phyloP scores from a whole-genome alignment of 2,797 vertebrate genomes.

The Molothrus ater region DNA sequence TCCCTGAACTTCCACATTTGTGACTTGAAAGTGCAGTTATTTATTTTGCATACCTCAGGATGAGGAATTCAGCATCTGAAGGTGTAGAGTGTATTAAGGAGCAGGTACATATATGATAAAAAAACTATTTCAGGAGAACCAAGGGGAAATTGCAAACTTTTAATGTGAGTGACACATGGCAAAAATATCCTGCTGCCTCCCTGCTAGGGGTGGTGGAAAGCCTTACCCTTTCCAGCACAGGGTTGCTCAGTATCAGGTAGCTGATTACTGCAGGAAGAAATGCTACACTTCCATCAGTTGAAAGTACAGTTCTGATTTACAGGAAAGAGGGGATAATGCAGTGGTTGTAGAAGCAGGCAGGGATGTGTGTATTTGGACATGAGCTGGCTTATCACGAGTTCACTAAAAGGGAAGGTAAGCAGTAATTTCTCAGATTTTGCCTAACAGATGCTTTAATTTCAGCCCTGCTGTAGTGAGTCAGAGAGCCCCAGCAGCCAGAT shows the following conservation, averaged over 20 bases:
- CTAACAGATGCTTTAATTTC: not conserved
- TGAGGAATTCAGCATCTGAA: not conserved
- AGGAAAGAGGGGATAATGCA: not conserved
- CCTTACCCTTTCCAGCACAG: not conserved
- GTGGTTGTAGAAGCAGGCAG: not conserved
- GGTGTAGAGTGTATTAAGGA: not conserved
- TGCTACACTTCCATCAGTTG: not conserved
- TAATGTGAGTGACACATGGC: not conserved
- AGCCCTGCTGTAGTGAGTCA: not conserved
- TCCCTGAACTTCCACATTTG: not conserved
- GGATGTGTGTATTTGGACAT: not conserved
- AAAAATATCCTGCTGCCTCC: not conserved
- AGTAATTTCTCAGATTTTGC: not conserved
- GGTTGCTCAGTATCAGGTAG: not conserved
- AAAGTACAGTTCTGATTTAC: not conserved
- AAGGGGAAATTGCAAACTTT: not conserved
- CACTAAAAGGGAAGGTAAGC: not conserved
- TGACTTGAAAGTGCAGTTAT: not conserved
- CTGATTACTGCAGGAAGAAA: not conserved
- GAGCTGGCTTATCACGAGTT: not conserved
- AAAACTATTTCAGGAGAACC: not conserved
- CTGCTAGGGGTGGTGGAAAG: not conserved
- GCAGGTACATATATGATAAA: not conserved
- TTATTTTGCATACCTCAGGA: not conserved
- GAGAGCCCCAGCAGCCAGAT: not conserved